A percentile compares a stretch with the other conserved stretches of the same genome.
phyloP scores from a whole-genome alignment of 2,113 vertebrate genomes.

The Nothoprocta perdicaria region DNA sequence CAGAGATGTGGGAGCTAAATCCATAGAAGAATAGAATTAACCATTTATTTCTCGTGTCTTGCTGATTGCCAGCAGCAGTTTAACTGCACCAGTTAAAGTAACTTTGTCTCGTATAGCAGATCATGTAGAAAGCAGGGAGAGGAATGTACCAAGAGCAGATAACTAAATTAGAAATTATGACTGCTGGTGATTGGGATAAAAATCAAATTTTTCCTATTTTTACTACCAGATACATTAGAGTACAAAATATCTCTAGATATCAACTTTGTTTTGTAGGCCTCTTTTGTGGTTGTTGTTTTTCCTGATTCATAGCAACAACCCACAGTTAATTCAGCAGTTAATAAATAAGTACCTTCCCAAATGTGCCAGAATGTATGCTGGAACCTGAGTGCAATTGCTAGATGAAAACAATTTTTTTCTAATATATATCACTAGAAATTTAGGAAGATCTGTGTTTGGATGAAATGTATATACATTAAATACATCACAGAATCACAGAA shows the following conservation, averaged over 20 bases:
- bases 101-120: background rate
- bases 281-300: no score
- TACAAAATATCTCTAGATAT: background rate
- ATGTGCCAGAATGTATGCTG: background rate
- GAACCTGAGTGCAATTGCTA: background rate
- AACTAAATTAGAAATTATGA: background rate
- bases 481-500: no score
- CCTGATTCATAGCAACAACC: background rate
- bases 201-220: background rate
- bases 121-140: background rate
- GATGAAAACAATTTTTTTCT: background rate
- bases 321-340: background rate
- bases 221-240: background rate
- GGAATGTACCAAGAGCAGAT: background rate
- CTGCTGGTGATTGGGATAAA: background rate
- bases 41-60: background rate
- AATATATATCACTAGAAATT: background rate
- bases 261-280: background rate
- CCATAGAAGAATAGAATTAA: background rate
- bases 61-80: background rate
- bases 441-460: background rate
- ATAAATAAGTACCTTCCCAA: background rate
- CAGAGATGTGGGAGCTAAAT: background rate
- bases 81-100: conserved; percentile 2
- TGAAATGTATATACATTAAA: background rate